Evolutionary conservation across 2,113 vertebrate genomes (phyloP).

Genomic region (Ceratotherium simum): DNA sequence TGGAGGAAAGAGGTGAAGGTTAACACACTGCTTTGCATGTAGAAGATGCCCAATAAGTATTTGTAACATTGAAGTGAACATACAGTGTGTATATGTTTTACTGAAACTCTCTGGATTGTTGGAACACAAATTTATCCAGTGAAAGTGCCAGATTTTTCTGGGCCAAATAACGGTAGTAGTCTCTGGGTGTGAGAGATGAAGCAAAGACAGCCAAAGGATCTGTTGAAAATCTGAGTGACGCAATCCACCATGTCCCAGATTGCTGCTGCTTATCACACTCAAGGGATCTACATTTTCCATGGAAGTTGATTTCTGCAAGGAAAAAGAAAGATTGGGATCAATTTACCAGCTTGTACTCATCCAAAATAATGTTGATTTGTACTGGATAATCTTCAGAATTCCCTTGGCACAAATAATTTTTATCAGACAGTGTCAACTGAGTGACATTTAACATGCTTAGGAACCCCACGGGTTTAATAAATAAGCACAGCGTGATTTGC

Average conservation of each 20-base stretch:
- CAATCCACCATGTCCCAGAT: not conserved
- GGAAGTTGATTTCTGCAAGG: slow-evolving; percentile 43
- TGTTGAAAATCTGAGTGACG: slow-evolving; percentile 56
- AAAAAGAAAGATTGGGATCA: slow-evolving; percentile 44
- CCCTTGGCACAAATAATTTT: not conserved
- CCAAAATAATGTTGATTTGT: slow-evolving; percentile 43
- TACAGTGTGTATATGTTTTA: slow-evolving; percentile 19
- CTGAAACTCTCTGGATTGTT: slow-evolving; percentile 1
- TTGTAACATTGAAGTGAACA: slow-evolving; percentile 41
- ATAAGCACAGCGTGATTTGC: not conserved
- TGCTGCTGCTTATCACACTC: not conserved
- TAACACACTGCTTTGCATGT: not conserved
- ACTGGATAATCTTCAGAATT: slow-evolving; percentile 52
- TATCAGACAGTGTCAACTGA: not conserved
- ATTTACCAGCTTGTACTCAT: not conserved
- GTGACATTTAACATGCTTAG: not conserved
- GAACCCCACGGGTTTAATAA: not conserved
- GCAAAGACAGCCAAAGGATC: slow-evolving; percentile 17
- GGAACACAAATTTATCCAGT: not conserved
- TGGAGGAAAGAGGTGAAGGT: not conserved
- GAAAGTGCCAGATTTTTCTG: not conserved
- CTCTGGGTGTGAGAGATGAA: not conserved
- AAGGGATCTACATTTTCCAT: slow-evolving; percentile 3
- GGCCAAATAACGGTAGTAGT: slow-evolving; percentile 10
- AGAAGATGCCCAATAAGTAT: not conserved